Percentiles rank a stretch among this genome's conserved stretches.
Conservation (phyloP, 2,113 vertebrate genomes). For the Columba janthina region DNA sequence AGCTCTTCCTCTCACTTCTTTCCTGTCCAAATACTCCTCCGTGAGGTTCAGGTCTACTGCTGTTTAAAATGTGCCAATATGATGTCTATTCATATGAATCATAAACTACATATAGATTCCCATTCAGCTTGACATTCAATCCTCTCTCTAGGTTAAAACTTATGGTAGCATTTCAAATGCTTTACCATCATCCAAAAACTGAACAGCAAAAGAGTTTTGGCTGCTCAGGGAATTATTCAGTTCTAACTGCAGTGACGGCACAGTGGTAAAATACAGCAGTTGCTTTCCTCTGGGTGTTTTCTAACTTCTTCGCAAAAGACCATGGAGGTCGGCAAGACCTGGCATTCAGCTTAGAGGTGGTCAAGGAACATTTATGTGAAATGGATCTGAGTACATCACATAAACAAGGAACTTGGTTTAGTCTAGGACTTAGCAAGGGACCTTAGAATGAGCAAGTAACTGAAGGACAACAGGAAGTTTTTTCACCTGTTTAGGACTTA, state of each 20-base stretch:
- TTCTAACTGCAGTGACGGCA: background rate
- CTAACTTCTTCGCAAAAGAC: background rate
- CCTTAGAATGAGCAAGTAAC: background rate
- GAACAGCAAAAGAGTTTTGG: background rate
- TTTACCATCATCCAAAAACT: background rate
- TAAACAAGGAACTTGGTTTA: background rate
- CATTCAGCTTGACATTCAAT: background rate
- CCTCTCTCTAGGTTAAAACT: background rate
- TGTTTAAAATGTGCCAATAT: background rate
- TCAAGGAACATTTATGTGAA: background rate
- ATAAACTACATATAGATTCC: background rate
- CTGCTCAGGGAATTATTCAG: background rate
- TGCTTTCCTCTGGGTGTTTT: background rate
- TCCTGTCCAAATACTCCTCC: background rate
- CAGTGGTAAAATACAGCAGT: background rate
- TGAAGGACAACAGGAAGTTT: background rate
- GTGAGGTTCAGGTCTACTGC: background rate
- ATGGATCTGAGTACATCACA: accelerated
- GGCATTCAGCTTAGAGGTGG: background rate
- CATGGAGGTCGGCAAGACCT: background rate
- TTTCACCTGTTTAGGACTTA: background rate
- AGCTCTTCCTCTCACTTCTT: background rate
- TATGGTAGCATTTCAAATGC: background rate
- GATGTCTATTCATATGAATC: background rate
- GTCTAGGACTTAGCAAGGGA: background rate